Base-by-base conservation (phyloP, 1,140 invertebrate species). In the Leptinotarsa texana region DNA sequence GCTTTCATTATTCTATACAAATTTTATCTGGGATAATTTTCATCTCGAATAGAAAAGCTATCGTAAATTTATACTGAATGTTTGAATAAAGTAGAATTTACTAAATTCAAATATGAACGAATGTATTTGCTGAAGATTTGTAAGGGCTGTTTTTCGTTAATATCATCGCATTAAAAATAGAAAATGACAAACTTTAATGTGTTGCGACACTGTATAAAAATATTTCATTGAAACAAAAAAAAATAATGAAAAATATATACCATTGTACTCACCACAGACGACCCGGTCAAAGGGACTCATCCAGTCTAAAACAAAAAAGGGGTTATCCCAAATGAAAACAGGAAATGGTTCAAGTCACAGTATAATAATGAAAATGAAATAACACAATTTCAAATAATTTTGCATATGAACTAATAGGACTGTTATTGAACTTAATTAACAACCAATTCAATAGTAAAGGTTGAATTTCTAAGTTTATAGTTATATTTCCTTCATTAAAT, bases 251-350 rank as follows among this genome's bases (percentile, higher is more conserved):
- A 87, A 86, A 87, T 89, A 89, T 89, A 86, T 91, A 92, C 91
- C 91, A 89, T 91, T 90, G 84, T 93, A 94, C 92, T 94, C 92
- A 92, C 93, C 94, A 90, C 94, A 95, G 84, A 95, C 93, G 87
- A 95, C 94, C 88, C 94, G 90, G 88, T 95, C 94, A 87, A 94
- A 95, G 79, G 94, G 94, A 87, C 92, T 94, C 93, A 95, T 95
- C 94, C 94, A 95, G 90, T 95, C 94, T 95, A 91, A 84, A 90
- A 88, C 87, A 87, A 78, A 83, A 84, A 86, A 72, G 61, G 8
- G 33, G 33, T 42, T 42, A 42, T 42, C 33, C 8, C 33, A 11
- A 42, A 42, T 3, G 11, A 42, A 11, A 42, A 42, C 8, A 42
- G 33, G 33, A 42, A 8, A 42, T 42, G 8, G 8, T 11, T 42